Conservation (phyloP, 2,113 vertebrate genomes). For the Drymodes brunneopygia region DNA sequence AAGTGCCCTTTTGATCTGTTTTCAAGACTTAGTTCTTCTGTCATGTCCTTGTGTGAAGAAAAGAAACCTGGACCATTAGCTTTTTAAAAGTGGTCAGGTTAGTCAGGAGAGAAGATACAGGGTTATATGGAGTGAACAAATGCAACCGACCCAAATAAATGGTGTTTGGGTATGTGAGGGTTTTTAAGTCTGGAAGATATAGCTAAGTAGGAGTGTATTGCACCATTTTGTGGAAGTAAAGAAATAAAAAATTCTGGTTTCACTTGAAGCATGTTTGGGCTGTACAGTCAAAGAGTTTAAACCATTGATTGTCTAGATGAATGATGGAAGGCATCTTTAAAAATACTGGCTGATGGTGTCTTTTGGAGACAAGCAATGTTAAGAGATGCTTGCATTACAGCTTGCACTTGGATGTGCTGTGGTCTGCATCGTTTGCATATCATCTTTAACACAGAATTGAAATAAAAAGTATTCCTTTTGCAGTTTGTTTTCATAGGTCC, state of each 20-base stretch:
- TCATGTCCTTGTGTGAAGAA: background rate
- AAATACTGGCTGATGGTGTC: background rate
- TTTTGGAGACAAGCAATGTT: background rate
- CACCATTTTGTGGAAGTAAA: background rate
- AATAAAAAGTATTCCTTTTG: background rate
- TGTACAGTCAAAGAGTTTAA: background rate
- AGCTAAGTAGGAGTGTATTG: background rate
- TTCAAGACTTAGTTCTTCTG: background rate
- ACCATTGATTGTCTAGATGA: background rate
- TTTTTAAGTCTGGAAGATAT: background rate
- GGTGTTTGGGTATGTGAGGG: background rate
- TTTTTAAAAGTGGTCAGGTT: background rate
- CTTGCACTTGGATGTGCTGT: background rate
- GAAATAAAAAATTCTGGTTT: background rate
- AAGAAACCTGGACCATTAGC: background rate
- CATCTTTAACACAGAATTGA: background rate
- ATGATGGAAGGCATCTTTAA: background rate
- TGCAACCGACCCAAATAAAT: background rate
- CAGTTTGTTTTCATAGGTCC: background rate
- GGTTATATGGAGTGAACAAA: background rate
- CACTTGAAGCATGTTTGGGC: background rate
- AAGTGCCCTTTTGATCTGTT: background rate
- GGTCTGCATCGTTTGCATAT: background rate
- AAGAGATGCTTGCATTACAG: background rate
- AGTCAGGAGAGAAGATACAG: background rate